Base-by-base conservation (phyloP, 2,113 vertebrate species). In the zebrafish (Danio rerio) region DNA sequence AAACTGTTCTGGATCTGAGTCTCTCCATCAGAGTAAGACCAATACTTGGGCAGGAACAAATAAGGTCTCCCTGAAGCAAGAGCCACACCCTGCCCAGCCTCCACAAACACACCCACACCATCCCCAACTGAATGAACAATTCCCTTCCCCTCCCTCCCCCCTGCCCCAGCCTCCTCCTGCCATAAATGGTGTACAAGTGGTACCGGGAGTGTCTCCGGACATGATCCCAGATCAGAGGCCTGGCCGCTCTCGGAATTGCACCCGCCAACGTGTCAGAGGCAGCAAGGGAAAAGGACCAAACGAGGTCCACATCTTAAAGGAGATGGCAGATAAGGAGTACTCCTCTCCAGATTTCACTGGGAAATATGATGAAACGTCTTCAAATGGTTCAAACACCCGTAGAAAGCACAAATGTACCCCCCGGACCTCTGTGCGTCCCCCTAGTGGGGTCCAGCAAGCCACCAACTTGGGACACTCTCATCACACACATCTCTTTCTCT, bases 391-490 rank as follows among this genome's bases (percentile, higher is more conserved):
- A 65, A 80, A 95, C 83, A 95, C 97, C 69, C 94, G 93, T 85
- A 95, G 96, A 89, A 98, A 96, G 94, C 94, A 96, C 90, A 99
- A 99, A 92, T 99, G 98, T 83, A 93, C 92, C 87, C 95, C 95
- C 85, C 95, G 96, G 95, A 96, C 83, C 95, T 95, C 93, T 92
- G 90, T 97, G 84, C 95, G 94, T 59, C 92, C 96, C 81, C 98
- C 98, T 63, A 99, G 97, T 4, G 97, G 98, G 91, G 97, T 99
- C 55, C 96, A 98, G 91, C 96, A 96, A 93, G 96, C 97, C 9
- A 94, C 95, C 72, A 93, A 92, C 12, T 82, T 93, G 81, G 92
- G 89, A 47, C 85, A 89, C 31, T 90, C 89, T 84, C 89, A 2
- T 92, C 89, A 75, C 81, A 80, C 88, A 62, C 88, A 88, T 83